Conservation (phyloP, 2,888 invertebrate genomes). For the Tethea ocularis region DNA sequence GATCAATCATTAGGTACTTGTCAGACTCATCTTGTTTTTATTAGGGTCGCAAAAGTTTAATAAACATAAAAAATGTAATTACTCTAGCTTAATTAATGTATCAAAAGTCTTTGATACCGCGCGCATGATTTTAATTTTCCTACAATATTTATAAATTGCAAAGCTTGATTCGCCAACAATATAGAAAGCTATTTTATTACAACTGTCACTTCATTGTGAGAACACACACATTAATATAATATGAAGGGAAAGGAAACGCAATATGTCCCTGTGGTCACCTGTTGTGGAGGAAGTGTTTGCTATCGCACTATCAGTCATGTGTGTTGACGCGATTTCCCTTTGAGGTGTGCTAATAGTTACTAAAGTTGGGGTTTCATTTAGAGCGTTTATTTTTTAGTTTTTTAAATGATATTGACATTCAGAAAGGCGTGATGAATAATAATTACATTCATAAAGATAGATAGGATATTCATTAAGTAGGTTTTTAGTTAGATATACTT, state of each 20-base stretch:
- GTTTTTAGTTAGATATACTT: too few species aligned
- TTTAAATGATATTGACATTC: too few species aligned
- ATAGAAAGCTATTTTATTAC: background rate
- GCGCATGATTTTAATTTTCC: background rate
- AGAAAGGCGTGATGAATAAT: too few species aligned
- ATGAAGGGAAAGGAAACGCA: background rate
- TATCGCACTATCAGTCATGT: slow-evolving; percentile 52
- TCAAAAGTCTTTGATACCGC: too few species aligned
- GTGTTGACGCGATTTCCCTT: slow-evolving; percentile 40
- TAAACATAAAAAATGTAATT: too few species aligned
- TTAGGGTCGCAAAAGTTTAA: too few species aligned
- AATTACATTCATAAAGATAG: too few species aligned
- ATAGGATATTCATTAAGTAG: too few species aligned
- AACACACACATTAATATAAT: background rate
- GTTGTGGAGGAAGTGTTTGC: slow-evolving; percentile 39
- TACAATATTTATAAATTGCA: background rate
- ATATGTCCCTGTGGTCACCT: slow-evolving; percentile 2
- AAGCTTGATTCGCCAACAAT: background rate
- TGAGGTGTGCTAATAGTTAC: slow-evolving; percentile 11
- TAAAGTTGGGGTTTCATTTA: background rate
- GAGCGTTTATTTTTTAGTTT: too few species aligned
- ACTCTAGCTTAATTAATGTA: too few species aligned
- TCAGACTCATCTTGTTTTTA: too few species aligned
- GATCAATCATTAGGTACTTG: too few species aligned
- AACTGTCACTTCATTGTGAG: background rate